Base-by-base conservation (phyloP, 2,797 vertebrate genomes). In the Chaetodon trifasciatus region DNA sequence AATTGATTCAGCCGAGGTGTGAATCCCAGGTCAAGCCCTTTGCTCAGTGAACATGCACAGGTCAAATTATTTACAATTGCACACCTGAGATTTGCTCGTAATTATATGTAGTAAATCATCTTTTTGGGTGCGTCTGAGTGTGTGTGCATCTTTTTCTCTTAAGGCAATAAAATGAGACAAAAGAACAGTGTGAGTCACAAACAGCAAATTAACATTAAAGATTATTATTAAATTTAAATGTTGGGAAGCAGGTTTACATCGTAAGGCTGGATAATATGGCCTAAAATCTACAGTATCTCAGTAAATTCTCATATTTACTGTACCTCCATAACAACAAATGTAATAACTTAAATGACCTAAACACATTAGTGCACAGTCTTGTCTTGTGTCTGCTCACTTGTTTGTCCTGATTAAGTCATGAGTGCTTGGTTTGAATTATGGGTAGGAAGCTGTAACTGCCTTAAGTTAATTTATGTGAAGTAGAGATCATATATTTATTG, bases 161-260 rank as follows among this genome's bases (percentile, higher is more conserved):
- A 3, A 62, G 23, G 23, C 37, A 19, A 19, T 53, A 19, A n/a
- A 68, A 2, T 40, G 15, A 53, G 65, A 17, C 23, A 42, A 28
- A 19, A 68, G 9, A 52, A 9, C 23, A 42, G 50, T 19, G 16
- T 28, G 6, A 35, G 21, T 28, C 1, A 3, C 67, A 69, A 3
- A 46, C 67, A 46, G 24, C 67, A 57, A 57, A 44, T 32, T 32
- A 35, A n/a, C 13, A 46, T 70, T 5, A 32, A 53, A 40, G 40
- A 68, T 40, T 19, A 16, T 57, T 35, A 67, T 52, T 49, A 8
- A 49, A 15, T 67, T 23, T 69, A 32, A 24, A 68, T 55, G 37
- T 68, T 52, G 37, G 8, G 21, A 24, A 40, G 39, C 39, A 42
- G 5, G 17, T 39, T 42, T 24, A 24, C 10, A 37, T 23, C 24